These are phyloP conservation scores for Megalops cyprinoides DNA, from an alignment of 2,797 vertebrate species.

Conservation along the genomic window DNA sequence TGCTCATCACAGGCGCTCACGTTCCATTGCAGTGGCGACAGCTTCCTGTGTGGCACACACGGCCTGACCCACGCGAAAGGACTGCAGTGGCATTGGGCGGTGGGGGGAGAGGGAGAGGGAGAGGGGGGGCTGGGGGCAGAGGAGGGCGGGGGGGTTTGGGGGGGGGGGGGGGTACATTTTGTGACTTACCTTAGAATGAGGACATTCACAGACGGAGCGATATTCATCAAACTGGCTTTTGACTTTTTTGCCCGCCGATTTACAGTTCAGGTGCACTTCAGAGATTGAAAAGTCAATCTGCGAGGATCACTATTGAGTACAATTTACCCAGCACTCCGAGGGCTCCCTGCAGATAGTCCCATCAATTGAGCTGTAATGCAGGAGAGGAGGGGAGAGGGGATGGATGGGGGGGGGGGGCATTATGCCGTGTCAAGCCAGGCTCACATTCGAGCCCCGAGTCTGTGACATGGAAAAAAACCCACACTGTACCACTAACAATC, in stretches of 20 bases:
- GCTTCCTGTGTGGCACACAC: no score
- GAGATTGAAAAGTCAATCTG: slow-evolving; percentile 23
- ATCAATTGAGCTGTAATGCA: not conserved
- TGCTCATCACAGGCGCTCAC: no score
- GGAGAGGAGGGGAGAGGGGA: not conserved
- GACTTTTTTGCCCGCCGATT: not conserved
- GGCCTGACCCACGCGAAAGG: no score
- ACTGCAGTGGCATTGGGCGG: no score
- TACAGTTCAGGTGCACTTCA: not conserved
- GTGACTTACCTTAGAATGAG: not conserved
- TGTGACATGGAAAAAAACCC: not conserved
- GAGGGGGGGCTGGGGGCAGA: not conserved
- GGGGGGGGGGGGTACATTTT: not conserved
- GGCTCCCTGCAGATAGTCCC: not conserved
- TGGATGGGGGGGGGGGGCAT: no score
- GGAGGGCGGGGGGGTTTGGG: not conserved
- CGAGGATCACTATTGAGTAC: not conserved
- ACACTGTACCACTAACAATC: not conserved
- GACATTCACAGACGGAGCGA: not conserved
- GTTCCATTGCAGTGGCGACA: no score
- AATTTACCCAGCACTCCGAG: slow-evolving; percentile 1
- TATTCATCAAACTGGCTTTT: not conserved
- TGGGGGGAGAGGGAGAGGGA: not conserved
- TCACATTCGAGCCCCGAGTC: not conserved
- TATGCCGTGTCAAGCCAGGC: no score